Evolutionary conservation across 2,888 invertebrate species (phyloP), one percentile per base, ranked within the genome.

Genomic region (Drosophila engyochracea): DNA sequence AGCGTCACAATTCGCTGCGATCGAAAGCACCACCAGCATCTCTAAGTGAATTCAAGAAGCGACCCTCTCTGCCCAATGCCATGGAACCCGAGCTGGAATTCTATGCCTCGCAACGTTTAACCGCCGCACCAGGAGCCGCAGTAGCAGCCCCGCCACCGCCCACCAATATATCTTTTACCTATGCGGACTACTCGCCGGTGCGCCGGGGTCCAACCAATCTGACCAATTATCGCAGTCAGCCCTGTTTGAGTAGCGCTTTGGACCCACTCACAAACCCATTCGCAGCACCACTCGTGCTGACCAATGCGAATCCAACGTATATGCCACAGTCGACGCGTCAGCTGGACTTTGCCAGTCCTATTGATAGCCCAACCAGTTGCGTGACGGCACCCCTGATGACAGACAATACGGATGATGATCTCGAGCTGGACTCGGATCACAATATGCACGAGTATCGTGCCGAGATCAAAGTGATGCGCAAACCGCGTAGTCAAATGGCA

Each of bases 381-480:
- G 41, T 83, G 70, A 91, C 82, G 12, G 85, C 81, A 62, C 89
- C 73, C 19, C 61, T 73, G 49, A 87, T 74, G 65, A 85, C 83
- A 2, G 90, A 91, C 65, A 89, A 90, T 22, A 89, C 89, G 1
- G 93, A 93, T 55, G 92, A 92, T 54, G 89, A 92, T 62, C 89
- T 92, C 39, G 94, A 93, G 44, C 74, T 92, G 53, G 94, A 93
- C 52, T 93, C 94, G 31, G 94, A 93, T 65, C 83, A 84, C n/a
- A 93, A 93, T 72, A 92, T 95, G 44, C 94, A 94, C 22, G 95
- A 95, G 91, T 95, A 96, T 90, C 94, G 94, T 68, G 95, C 96
- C 54, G 95, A 96, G 73, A 95, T 96, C 58, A 95, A 95, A 88
- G 96, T 97, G n/a, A 97, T 97, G 96, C 94, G 95, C 59, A 96